Evolutionary conservation across 2,888 invertebrate species (phyloP).

Genomic region (Oligia strigilis): DNA sequence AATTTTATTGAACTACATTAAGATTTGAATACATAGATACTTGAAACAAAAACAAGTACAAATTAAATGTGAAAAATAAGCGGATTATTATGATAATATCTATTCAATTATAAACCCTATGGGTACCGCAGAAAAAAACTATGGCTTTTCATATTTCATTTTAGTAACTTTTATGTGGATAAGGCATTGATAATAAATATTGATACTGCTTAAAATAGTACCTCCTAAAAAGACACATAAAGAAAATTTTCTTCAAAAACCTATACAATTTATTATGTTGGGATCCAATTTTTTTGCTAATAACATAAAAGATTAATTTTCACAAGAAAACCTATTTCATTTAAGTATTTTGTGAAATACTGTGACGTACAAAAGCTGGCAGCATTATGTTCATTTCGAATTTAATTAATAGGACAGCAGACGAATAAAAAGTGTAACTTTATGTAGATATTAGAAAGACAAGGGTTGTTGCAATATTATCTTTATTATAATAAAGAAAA

Average conservation of each 20-base stretch:
- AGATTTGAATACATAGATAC: background rate
- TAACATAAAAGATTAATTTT: no score
- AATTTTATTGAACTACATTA: background rate
- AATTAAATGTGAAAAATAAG: no score
- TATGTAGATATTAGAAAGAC: background rate
- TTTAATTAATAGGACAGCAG: conserved; percentile 15
- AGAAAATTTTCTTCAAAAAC: background rate
- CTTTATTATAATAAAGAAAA: background rate
- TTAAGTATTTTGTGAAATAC: no score
- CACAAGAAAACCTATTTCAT: no score
- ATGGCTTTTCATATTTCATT: no score
- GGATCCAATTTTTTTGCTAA: no score
- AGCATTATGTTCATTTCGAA: background rate
- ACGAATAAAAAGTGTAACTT: conserved; percentile 1
- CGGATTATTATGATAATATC: no score
- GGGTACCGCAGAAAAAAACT: no score
- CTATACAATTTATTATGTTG: background rate
- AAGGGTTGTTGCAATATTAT: background rate
- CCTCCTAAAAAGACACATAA: background rate
- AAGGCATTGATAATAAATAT: no score
- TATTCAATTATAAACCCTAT: no score
- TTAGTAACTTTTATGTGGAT: no score
- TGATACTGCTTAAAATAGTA: no score
- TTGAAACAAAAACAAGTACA: background rate
- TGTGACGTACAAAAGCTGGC: background rate